Evolutionary conservation across 2,113 vertebrate genomes (phyloP), one percentile per base, ranked within the genome.

Genomic region (Cariama cristata): DNA sequence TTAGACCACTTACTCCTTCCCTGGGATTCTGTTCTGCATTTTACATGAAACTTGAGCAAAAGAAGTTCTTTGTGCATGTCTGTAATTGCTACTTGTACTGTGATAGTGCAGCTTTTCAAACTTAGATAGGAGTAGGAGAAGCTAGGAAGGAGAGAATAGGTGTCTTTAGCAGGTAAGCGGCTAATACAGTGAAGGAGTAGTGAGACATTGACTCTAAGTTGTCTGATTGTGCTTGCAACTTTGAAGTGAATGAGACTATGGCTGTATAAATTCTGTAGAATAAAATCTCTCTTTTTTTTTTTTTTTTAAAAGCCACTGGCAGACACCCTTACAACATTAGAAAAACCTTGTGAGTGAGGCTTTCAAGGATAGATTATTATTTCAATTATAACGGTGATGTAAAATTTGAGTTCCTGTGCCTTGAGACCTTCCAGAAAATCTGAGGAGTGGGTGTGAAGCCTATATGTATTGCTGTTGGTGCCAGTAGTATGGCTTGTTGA

Each of bases 81-180:
- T 90, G 22, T 68, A 85, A 76, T 76, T 94, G 35, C 42, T 79
- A 40, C 42, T 22, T 87, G 69, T 82, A 47, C 64, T 82, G 40
- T 35, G 30, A 47, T 21, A 33, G 32, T 33, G 76, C 50, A 73
- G 69, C 40, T 80, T 86, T 80, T 85, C 44, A 59, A 58, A 53
- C 24, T 53, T 42, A 23, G 19, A 4, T 69, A 32, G 15, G 44
- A 79, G 30, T 49, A 63, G 60, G 0, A 59, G 28, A 33, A 38
- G 28, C 35, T 49, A 68, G 24, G 47, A 84, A 84, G 82, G 64
- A 67, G 42, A 79, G 72, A 49, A 79, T 27, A 19, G 27, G 27
- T 0, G 0, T 27, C 3, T 44, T 81, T 55, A 60, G 40, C 50
- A 83, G 32, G 0, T 49, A 60, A 64, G 10, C 22, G 15, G 53